These are phyloP conservation scores for Ptyas mucosa DNA, from an alignment of 2,113 vertebrate genomes.

Conservation along the genomic window DNA sequence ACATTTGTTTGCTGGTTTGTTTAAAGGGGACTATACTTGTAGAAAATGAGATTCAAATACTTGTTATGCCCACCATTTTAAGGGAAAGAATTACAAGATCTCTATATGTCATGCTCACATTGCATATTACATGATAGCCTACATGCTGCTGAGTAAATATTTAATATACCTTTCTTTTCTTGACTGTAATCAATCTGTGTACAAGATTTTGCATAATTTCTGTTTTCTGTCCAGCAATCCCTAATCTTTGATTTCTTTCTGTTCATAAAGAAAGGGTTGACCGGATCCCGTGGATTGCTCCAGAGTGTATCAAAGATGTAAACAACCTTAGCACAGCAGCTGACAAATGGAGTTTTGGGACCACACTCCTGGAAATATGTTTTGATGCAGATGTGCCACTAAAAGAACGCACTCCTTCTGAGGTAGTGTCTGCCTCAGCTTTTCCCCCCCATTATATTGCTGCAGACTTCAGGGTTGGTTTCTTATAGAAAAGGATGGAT, in stretches of 20 bases:
- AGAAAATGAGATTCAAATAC: neutral
- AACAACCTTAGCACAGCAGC: conserved; percentile 63
- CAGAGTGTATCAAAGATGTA: conserved; percentile 76
- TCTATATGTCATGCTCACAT: neutral
- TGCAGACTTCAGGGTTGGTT: neutral
- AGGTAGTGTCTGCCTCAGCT: conserved; percentile 65
- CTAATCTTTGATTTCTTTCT: neutral
- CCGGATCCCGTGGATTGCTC: conserved; percentile 91
- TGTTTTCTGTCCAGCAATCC: too few species aligned
- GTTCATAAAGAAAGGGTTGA: conserved; percentile 80
- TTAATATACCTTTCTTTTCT: neutral
- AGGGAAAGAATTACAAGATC: neutral
- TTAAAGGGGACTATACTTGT: neutral
- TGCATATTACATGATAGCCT: neutral
- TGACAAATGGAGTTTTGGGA: conserved; percentile 93
- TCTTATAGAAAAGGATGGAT: neutral
- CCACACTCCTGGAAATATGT: conserved; percentile 89
- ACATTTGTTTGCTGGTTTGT: neutral
- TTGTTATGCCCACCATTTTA: neutral
- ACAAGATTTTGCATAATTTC: neutral
- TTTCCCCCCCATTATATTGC: neutral
- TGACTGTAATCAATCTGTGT: neutral
- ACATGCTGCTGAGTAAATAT: neutral
- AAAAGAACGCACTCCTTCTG: conserved; percentile 68
- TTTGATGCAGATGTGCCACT: conserved; percentile 84